Conservation (phyloP, 1,140 invertebrate genomes). For the Spodoptera litura region DNA sequence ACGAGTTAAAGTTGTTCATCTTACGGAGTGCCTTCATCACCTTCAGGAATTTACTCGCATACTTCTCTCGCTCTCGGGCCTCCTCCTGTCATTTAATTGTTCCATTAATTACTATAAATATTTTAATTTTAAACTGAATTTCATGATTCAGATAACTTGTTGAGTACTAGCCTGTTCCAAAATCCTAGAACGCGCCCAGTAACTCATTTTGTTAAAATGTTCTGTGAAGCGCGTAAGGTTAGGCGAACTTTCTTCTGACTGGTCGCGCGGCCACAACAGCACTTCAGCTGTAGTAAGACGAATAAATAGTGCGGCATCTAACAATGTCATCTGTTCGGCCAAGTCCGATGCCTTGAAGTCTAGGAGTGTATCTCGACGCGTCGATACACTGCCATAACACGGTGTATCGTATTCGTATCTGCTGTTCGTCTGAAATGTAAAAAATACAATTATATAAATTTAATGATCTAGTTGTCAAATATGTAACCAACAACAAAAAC, state of each 20-base stretch:
- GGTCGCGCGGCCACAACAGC: slow-evolving; percentile 98
- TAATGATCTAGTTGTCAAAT: neutral
- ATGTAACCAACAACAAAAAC: neutral
- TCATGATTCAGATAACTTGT: too few species aligned
- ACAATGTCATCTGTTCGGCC: slow-evolving; percentile 99
- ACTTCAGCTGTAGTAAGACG: slow-evolving; percentile 99
- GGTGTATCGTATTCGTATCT: slow-evolving; percentile 77
- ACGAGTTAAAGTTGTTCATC: slow-evolving; percentile 99
- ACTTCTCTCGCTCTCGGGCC: slow-evolving; percentile 97
- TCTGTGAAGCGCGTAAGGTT: slow-evolving; percentile 99
- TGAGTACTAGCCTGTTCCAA: slow-evolving; percentile 83
- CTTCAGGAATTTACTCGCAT: slow-evolving; percentile 98
- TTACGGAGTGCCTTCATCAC: slow-evolving; percentile 99
- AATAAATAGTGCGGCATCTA: slow-evolving; percentile 98
- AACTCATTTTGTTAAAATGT: slow-evolving; percentile 99
- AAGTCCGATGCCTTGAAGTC: slow-evolving; percentile 95
- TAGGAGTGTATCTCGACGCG: slow-evolving; percentile 91
- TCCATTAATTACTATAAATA: neutral
- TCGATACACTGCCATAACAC: slow-evolving; percentile 74
- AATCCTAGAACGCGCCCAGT: slow-evolving; percentile 93
- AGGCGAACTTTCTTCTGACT: slow-evolving; percentile 98
- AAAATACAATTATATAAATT: neutral
- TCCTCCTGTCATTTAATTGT: slow-evolving; percentile 85
- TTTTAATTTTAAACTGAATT: neutral
- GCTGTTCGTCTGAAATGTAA: slow-evolving; percentile 70